Percentiles rank a stretch among this genome's conserved stretches.
Evolutionary conservation across 2,797 vertebrate genomes (phyloP).

Genomic region (Novumbra hubbsi): DNA sequence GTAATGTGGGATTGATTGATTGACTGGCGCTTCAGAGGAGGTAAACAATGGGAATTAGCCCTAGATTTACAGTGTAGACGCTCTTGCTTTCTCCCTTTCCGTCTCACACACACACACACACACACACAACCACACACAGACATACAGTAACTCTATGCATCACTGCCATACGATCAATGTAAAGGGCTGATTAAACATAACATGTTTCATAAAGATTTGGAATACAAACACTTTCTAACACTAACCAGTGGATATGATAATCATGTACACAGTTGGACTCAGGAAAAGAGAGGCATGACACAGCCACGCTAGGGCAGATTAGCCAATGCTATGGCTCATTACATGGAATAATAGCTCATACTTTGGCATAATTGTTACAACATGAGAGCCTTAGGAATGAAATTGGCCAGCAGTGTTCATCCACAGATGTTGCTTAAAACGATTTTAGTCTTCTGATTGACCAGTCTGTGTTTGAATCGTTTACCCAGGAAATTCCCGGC

Average conservation of each 20-base stretch:
- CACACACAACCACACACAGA: conserved; percentile 11
- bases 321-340: conserved; percentile 18
- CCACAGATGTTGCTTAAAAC: background rate
- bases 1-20: conserved; percentile 53
- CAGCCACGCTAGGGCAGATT: conserved; percentile 7
- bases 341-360: conserved; percentile 22
- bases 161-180: background rate
- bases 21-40: conserved; percentile 49
- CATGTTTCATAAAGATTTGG: background rate
- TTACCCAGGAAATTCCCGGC: background rate
- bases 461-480: background rate
- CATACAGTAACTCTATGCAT: background rate
- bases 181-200: background rate
- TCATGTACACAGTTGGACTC: background rate
- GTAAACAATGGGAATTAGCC: conserved; percentile 35
- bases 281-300: conserved; percentile 10
- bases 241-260: background rate
- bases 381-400: conserved; percentile 9
- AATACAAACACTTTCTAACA: conserved; percentile 1
- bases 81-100: background rate
- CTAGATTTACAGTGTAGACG: conserved; percentile 17
- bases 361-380: conserved; percentile 25
- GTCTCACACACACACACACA: background rate
- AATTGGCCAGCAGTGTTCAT: conserved; percentile 13
- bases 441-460: background rate